Base-by-base conservation (phyloP, 2,888 invertebrate genomes). In the Calliphora vomitoria region DNA sequence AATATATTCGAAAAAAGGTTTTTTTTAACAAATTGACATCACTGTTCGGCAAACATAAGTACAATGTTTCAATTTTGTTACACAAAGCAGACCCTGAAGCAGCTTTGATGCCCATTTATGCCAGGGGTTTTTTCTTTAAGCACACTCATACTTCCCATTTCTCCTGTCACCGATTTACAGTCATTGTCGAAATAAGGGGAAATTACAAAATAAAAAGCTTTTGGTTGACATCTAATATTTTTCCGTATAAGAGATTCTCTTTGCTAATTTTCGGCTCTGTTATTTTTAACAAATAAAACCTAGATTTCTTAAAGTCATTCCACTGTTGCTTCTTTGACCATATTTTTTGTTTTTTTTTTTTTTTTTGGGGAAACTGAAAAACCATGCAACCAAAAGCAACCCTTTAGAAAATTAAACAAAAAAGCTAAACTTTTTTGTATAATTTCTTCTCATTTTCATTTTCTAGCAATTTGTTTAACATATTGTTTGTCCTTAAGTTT, bases 321-420 rank as follows among this genome's bases (percentile, higher is more conserved):
- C 69, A 71, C 85, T 85, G 85, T 81, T 85, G 85, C 85, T 85
- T 68, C 64, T 44, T 78, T 75, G 35, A 80, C 69, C 85, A 75
- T 53, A 62, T 75, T 80, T 79, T n/a, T n/a, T n/a, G n/a, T n/a
- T n/a, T n/a, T n/a, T n/a, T n/a, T n/a, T n/a, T n/a, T n/a, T n/a
- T 58, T 64, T 76, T 55, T 35, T 13, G 38, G 47, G 44, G 8
- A 38, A 41, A 78, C 25, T 55, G 47, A 31, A 35, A n/a, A 31
- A 72, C 38, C 71, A 13, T 79, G 66, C 44, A 44, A 44, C 11
- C 35, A 80, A 79, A 44, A 44, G 11, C 35, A 80, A 79, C 47
- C 58, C 50, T 53, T 80, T 68, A 31, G 18, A 47, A 20, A 58
- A 60, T 50, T 10, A 47, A 58, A 60, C 53, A 47, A 69, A 35